These are phyloP conservation scores for Nicator chloris DNA, from an alignment of 2,113 vertebrate genomes.

Conservation along the genomic window DNA sequence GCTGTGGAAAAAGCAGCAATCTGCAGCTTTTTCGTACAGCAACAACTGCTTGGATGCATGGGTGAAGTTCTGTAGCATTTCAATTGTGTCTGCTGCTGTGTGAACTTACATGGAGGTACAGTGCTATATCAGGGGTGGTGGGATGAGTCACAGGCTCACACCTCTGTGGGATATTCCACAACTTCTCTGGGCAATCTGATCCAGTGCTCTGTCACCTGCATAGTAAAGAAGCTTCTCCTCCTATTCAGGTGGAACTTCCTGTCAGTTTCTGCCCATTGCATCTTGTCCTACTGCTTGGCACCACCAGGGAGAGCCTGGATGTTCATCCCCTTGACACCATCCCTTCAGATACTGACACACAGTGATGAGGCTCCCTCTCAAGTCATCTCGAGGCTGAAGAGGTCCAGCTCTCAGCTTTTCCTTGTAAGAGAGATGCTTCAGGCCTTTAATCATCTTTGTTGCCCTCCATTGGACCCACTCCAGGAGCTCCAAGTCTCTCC, in stretches of 20 bases:
- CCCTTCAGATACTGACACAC: not conserved
- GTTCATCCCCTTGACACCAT: not conserved
- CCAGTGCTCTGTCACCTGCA: not conserved
- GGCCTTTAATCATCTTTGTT: not conserved
- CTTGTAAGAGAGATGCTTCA: fast-evolving
- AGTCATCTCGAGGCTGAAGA: not conserved
- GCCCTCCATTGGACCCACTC: not conserved
- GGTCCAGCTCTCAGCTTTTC: not conserved
- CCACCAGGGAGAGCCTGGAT: not conserved
- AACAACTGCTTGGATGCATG: not conserved
- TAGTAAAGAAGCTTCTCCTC: not conserved
- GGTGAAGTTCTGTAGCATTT: not conserved
- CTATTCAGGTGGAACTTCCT: not conserved
- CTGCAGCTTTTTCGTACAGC: not conserved
- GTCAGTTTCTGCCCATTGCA: not conserved
- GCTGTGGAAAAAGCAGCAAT: fast-evolving
- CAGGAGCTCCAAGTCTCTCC: not conserved
- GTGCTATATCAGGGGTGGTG: too few relatives aligned
- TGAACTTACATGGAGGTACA: not conserved
- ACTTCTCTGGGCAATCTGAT: not conserved
- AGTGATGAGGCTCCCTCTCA: not conserved
- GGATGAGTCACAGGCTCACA: not conserved
- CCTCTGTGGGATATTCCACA: not conserved
- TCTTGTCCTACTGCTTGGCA: not conserved
- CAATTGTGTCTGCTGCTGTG: not conserved